Evolutionary conservation across 1,140 invertebrate genomes (phyloP).

Genomic region (Copidosoma floridanum): DNA sequence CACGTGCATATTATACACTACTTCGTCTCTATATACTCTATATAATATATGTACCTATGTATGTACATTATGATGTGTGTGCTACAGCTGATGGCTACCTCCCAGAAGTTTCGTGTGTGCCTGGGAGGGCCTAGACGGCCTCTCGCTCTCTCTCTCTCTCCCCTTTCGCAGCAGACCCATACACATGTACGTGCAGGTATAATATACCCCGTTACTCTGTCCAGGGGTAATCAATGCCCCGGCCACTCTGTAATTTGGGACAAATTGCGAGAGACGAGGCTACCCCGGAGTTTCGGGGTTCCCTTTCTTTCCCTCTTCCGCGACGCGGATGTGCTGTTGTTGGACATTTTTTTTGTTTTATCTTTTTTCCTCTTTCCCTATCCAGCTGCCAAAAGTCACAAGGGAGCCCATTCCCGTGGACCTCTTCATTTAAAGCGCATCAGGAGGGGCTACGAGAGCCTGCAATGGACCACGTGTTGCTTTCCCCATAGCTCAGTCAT

Average conservation of each 20-base stretch:
- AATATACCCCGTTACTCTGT: conserved; percentile 7
- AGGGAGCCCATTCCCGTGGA: no score
- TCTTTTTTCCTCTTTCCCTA: background rate
- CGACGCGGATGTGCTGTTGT: no score
- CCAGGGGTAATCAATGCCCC: conserved; percentile 43
- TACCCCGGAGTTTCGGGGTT: no score
- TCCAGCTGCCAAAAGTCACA: no score
- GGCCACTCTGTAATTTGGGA: conserved; percentile 48
- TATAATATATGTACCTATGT: conserved; percentile 28
- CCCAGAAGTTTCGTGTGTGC: conserved; percentile 46
- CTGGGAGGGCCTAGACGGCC: conserved; percentile 51
- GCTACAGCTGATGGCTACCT: conserved; percentile 38
- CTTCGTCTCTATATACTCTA: conserved; percentile 31
- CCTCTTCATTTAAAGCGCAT: no score
- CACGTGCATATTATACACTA: background rate
- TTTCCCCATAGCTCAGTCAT: no score
- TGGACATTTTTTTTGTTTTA: no score
- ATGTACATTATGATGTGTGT: no score
- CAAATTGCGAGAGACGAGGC: conserved; percentile 47
- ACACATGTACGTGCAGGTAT: no score
- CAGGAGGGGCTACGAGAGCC: no score
- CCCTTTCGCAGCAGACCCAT: background rate
- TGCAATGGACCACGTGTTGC: no score
- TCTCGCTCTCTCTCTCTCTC: conserved; percentile 13
- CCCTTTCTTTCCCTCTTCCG: no score